These are phyloP conservation scores for Pristionchus mayeri DNA, from an alignment of 2,888 invertebrate species.

Conservation along the genomic window DNA sequence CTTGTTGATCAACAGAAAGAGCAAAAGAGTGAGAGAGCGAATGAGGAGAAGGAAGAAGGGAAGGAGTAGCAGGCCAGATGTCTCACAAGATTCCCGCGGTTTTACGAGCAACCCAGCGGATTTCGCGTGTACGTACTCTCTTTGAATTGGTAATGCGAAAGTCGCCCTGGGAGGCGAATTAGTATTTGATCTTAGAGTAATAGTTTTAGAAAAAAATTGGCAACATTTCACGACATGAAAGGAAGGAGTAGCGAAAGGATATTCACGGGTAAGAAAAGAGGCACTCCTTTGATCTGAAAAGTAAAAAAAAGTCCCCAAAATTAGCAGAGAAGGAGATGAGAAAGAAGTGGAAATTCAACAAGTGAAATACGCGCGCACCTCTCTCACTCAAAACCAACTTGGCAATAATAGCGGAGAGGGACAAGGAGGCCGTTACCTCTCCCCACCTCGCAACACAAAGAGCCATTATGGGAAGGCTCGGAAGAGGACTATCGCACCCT, in stretches of 20 bases:
- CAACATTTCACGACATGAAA: no score
- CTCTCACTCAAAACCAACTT: not conserved
- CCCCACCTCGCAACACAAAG: constrained; percentile 21
- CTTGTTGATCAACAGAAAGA: not conserved
- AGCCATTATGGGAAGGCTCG: not conserved
- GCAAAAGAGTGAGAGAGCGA: not conserved
- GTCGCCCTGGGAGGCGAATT: not conserved
- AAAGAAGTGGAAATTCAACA: no score
- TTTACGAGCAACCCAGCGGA: not conserved
- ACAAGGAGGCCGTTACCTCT: constrained; percentile 14
- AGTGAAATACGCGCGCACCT: not conserved
- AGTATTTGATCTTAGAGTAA: not conserved
- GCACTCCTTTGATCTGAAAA: no score
- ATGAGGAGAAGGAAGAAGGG: no score
- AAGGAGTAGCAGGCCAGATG: constrained; percentile 4
- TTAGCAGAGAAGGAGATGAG: no score
- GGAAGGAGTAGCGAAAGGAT: no score
- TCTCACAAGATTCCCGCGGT: not conserved
- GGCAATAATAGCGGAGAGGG: constrained; percentile 17
- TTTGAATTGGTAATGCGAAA: not conserved
- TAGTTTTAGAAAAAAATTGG: not conserved
- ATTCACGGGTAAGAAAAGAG: no score
- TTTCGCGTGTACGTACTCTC: not conserved
- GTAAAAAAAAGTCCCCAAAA: no score
- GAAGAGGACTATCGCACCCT: not conserved